Evolutionary conservation across 2,797 vertebrate genomes (phyloP), one percentile per base, ranked within the genome.

Genomic region (Enteromius anoplus): DNA sequence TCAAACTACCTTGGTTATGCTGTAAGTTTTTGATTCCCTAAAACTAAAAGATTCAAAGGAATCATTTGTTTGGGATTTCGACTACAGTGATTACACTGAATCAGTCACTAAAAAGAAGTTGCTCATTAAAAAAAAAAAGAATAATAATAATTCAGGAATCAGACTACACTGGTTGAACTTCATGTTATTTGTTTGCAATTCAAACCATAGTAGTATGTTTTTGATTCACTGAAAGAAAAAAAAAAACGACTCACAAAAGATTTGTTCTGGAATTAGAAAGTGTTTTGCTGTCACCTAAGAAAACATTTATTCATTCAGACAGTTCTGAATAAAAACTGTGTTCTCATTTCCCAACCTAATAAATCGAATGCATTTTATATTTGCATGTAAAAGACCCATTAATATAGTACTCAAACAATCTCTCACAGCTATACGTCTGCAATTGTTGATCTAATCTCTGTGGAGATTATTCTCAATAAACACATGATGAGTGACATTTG

Each of bases 401-500:
- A 26, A 5, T 32, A 32, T 10, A 32, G 42, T 11, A 71, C 49
- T 29, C 69, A 49, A 49, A 11, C 26, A 9, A 10, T 65, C 15
- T 65, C 29, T 71, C 26, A 11, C 2, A 29, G 17, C n/a, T 21
- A 21, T 65, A 49, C 60, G 1, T 78, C 62, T 68, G 29, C 62
- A 78, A 9, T 66, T 78, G 62, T 78, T 23, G 45, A 51, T 53
- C 26, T 26, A 2, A 79, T 68, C 64, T 79, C 45, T 21, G 9
- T 12, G 1, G 51, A 32, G 17, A 58, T 60, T 60, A 19, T 55
- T 60, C 66, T 71, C 21, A n/a, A 47, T 58, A 80, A 71, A 71
- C 37, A 34, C 26, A 4, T 65, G 11, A 19, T 26, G 58, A 75
- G n/a, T 3, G 29, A 37, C 34, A 51, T 53, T 64, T 65, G n/a